phyloP scores from a whole-genome alignment of 2,888 invertebrate species.

The Tricholauxania praeusta region DNA sequence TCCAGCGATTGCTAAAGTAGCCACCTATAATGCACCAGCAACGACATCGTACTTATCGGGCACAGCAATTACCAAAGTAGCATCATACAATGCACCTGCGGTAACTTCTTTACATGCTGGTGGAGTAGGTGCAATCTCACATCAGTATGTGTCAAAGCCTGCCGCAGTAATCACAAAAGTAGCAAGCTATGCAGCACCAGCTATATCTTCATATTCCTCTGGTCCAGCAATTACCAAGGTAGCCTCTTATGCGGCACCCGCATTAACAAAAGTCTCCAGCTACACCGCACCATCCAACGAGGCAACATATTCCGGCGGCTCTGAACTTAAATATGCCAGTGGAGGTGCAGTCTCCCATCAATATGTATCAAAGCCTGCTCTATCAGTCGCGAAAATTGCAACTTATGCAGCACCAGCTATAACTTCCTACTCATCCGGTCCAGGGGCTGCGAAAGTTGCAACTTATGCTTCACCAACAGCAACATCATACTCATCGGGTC shows the following conservation, averaged over 20 bases:
- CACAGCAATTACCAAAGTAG: constrained; percentile 41
- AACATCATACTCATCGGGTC: constrained; percentile 30
- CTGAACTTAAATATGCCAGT: constrained; percentile 32
- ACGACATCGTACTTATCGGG: constrained; percentile 30
- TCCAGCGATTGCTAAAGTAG: constrained; percentile 43
- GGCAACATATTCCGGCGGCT: constrained; percentile 47
- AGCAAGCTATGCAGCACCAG: constrained; percentile 37
- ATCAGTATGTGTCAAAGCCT: constrained; percentile 56
- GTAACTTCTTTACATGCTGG: constrained; percentile 33
- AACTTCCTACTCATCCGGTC: constrained; percentile 30
- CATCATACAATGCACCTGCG: constrained; percentile 42
- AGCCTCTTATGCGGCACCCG: constrained; percentile 17
- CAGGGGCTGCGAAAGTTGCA: constrained; percentile 33
- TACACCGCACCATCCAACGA: constrained; percentile 40
- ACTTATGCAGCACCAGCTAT: constrained; percentile 47
- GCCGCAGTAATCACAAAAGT: constrained; percentile 45
- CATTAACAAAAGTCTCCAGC: constrained; percentile 41
- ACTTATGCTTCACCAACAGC: constrained; percentile 38
- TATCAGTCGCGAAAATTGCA: constrained; percentile 45
- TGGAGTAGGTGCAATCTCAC: constrained; percentile 41
- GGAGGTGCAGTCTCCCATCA: constrained; percentile 29
- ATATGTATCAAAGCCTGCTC: constrained; percentile 37
- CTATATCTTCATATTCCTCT: background rate
- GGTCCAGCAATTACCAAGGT: constrained; percentile 38
- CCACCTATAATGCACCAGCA: constrained; percentile 53